Evolutionary conservation across 30 jellyfish, hydroid and myxozoan species (phyloP).

Genomic region (Hydractinia symbiolongicarpus): DNA sequence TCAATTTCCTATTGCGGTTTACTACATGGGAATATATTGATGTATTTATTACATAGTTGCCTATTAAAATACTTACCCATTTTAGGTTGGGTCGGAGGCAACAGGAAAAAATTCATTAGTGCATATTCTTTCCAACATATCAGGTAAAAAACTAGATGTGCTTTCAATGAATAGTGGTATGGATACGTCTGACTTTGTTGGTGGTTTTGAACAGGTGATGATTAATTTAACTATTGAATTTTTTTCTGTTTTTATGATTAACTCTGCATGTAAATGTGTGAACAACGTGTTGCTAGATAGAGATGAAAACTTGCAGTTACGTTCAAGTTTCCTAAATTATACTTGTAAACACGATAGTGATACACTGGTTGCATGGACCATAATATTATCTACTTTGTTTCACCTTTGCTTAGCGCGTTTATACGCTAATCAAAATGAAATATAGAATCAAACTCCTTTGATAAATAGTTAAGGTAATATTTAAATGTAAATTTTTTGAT

Average conservation of each 20-base stretch:
- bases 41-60: not conserved
- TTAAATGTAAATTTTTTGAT: too few species aligned
- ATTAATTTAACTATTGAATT: not conserved
- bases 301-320: too few species aligned
- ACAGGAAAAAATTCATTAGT: constrained; percentile 68
- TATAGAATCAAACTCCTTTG: too few species aligned
- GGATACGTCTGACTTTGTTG: constrained; percentile 94
- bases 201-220: constrained; percentile 92
- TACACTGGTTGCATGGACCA: too few species aligned
- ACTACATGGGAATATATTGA: not conserved
- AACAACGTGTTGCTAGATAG: not conserved
- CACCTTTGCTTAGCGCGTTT: too few species aligned
- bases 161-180: constrained; percentile 76
- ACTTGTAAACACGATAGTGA: too few species aligned
- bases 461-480: too few species aligned
- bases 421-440: too few species aligned
- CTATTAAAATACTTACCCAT: not conserved
- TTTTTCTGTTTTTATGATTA: not conserved
- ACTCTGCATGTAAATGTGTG: not conserved
- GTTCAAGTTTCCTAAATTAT: too few species aligned
- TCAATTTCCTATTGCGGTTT: not conserved
- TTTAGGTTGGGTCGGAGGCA: constrained; percentile 81
- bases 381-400: too few species aligned
- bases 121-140: constrained; percentile 45
- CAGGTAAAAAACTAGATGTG: constrained; percentile 58